A percentile compares a stretch with the other conserved stretches of the same genome.
Evolutionary conservation across 2,113 vertebrate species (phyloP).

Genomic region (Myrmophylax atrothorax): DNA sequence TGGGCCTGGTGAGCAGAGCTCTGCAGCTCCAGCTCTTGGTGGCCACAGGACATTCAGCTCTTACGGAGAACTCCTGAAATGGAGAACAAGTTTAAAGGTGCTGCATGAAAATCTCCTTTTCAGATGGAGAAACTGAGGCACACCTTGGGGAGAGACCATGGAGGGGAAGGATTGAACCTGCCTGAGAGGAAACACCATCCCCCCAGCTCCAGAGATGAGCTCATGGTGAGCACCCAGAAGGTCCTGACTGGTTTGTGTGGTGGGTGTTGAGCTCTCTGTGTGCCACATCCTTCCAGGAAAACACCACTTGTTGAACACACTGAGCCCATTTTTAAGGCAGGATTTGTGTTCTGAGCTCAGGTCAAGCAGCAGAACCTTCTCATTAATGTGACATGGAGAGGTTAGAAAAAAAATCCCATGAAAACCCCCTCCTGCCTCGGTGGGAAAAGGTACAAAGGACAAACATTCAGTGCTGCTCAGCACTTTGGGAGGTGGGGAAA

Average conservation of each 20-base stretch:
- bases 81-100: not conserved
- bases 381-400: not conserved
- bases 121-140: not conserved
- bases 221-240: not conserved
- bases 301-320: not conserved
- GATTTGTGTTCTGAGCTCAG: not conserved
- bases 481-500: not conserved
- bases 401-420: not conserved
- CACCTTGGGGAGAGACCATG: not conserved
- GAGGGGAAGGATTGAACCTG: not conserved
- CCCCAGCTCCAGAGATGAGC: not conserved
- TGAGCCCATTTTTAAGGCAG: not conserved
- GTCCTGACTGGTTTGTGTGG: not conserved
- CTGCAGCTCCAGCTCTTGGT: not conserved
- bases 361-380: slow-evolving; percentile 12
- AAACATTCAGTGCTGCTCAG: not conserved
- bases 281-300: not conserved
- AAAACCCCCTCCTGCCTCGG: not conserved
- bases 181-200: accelerated
- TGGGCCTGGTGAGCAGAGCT: not conserved
- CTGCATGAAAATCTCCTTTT: not conserved
- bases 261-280: not conserved
- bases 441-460: slow-evolving; percentile 34
- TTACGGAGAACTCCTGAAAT: not conserved
- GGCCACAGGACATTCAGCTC: not conserved